Percentiles rank a stretch among this genome's conserved stretches.
phyloP scores from a whole-genome alignment of 2,888 invertebrate genomes.

The Phaonia tiefii region DNA sequence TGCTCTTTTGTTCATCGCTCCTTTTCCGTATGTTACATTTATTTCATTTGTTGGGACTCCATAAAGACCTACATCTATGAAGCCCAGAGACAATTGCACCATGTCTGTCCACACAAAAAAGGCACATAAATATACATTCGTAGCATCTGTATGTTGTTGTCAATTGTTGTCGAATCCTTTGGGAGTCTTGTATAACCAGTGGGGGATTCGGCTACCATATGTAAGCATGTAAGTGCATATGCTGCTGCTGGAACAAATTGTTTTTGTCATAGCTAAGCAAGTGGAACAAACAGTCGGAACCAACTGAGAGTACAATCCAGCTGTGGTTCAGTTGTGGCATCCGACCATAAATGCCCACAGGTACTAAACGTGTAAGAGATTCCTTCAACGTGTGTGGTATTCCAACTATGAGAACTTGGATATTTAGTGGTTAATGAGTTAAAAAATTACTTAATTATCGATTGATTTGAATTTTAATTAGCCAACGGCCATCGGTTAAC shows the following conservation, averaged over 20 bases:
- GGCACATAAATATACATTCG: too few species aligned
- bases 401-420: constrained; percentile 37
- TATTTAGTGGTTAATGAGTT: constrained; percentile 56
- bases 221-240: neutral
- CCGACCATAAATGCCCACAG: constrained; percentile 59
- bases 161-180: constrained; percentile 63
- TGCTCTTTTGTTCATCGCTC: constrained; percentile 28
- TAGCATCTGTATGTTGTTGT: constrained; percentile 44
- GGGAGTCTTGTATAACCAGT: constrained; percentile 63
- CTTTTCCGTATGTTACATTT: constrained; percentile 5
- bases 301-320: too few species aligned
- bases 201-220: constrained; percentile 42
- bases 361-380: constrained; percentile 48
- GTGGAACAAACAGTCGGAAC: neutral
- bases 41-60: constrained; percentile 29
- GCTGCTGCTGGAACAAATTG: constrained; percentile 20
- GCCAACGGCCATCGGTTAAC: neutral
- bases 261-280: constrained; percentile 14
- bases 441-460: constrained; percentile 64
- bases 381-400: constrained; percentile 28
- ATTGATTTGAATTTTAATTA: constrained; percentile 57
- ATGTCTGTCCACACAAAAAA: too few species aligned
- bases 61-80: constrained; percentile 19
- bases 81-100: neutral
- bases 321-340: constrained; percentile 41